Conservation (phyloP, 1,140 invertebrate species). For the Parasteatoda tepidariorum region DNA sequence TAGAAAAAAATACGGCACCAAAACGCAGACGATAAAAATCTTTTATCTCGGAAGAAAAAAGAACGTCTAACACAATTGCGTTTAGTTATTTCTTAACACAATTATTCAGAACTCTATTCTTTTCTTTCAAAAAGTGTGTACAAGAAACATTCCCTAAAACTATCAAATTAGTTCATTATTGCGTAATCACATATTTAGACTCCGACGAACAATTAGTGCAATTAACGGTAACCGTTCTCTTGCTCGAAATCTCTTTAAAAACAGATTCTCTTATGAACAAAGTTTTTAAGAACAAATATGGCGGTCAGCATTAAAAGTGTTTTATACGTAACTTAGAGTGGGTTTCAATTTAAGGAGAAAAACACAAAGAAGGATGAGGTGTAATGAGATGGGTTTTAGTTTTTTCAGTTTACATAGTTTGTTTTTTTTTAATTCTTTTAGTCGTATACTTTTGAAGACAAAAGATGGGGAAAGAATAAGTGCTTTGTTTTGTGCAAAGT, state of each 20-base stretch:
- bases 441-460: slow-evolving; percentile 33
- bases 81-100: slow-evolving; percentile 52
- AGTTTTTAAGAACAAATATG: slow-evolving; percentile 20
- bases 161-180: slow-evolving; percentile 58
- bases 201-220: slow-evolving; percentile 44
- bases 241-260: slow-evolving; percentile 39
- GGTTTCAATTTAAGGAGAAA: slow-evolving; percentile 37
- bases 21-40: slow-evolving; percentile 48
- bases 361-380: not conserved
- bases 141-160: slow-evolving; percentile 15
- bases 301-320: slow-evolving; percentile 34
- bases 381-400: slow-evolving; percentile 39
- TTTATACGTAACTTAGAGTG: slow-evolving; percentile 17
- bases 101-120: slow-evolving; percentile 5
- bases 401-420: no score
- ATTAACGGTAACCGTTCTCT: slow-evolving; percentile 30
- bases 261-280: not conserved
- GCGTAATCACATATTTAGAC: slow-evolving; percentile 51
- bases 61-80: slow-evolving; percentile 39
- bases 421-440: not conserved
- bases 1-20: not conserved
- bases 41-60: slow-evolving; percentile 31
- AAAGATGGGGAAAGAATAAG: slow-evolving; percentile 13
- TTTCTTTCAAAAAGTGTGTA: slow-evolving; percentile 12
- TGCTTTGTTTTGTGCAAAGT: slow-evolving; percentile 41